Conservation (phyloP, 2,888 invertebrate species). For the Diarsia mendica region DNA sequence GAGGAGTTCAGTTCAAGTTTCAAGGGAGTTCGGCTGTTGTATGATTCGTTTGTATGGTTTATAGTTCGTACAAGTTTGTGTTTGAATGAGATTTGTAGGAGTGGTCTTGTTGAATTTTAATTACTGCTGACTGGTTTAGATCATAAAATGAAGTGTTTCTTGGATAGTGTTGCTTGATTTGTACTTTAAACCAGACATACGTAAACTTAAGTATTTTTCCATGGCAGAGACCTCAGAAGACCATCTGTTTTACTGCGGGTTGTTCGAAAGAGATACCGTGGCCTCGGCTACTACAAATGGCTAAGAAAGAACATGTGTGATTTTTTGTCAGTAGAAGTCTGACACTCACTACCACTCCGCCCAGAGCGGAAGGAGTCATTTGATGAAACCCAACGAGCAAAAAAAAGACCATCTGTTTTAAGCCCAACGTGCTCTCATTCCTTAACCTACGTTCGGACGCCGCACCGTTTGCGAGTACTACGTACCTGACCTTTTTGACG, state of each 20-base stretch:
- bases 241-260: too few relatives aligned
- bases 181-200: not conserved
- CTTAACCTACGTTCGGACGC: not conserved
- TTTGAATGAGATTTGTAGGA: slow-evolving; percentile 23
- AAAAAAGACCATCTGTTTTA: not conserved
- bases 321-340: too few relatives aligned
- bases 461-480: not conserved
- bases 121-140: not conserved
- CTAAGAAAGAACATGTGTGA: too few relatives aligned
- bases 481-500: not conserved
- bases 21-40: slow-evolving; percentile 19
- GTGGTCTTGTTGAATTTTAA: not conserved
- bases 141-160: not conserved
- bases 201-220: not conserved
- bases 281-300: too few relatives aligned
- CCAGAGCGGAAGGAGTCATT: too few relatives aligned
- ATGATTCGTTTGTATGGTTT: slow-evolving; percentile 11
- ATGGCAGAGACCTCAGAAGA: not conserved
- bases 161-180: not conserved
- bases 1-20: slow-evolving; percentile 32
- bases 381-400: too few relatives aligned
- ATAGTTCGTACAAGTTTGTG: not conserved
- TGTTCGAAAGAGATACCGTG: too few relatives aligned
- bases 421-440: not conserved
- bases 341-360: too few relatives aligned